A percentile compares a stretch with the other conserved stretches of the same genome.
These are phyloP conservation scores for Eulithis testata DNA, from an alignment of 2,888 invertebrate genomes.

Conservation along the genomic window DNA sequence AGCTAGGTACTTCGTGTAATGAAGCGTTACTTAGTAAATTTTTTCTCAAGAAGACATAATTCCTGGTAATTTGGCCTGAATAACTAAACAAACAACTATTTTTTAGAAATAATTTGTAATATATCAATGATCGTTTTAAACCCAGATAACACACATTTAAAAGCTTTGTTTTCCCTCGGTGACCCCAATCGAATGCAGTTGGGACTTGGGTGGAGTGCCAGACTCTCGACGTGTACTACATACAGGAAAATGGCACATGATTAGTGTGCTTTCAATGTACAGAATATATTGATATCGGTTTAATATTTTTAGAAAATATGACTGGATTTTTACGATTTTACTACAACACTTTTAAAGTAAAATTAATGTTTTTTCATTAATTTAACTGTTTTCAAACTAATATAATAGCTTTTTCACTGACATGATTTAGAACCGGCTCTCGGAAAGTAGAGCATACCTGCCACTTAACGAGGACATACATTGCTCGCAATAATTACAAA, in stretches of 20 bases:
- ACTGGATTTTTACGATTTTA: no score
- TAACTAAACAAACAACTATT: conserved; percentile 18
- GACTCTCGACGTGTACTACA: conserved; percentile 43
- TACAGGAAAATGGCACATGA: conserved; percentile 40
- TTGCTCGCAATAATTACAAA: conserved; percentile 41
- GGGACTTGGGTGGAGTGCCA: conserved; percentile 59
- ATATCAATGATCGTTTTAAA: conserved; percentile 1
- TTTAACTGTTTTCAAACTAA: not conserved
- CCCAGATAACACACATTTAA: conserved; percentile 1
- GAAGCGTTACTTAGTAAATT: conserved; percentile 5
- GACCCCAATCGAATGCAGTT: conserved; percentile 61
- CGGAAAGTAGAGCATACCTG: conserved; percentile 16
- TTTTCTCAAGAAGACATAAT: conserved; percentile 11
- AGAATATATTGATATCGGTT: no score
- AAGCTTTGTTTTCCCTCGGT: conserved; percentile 52
- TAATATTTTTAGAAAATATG: no score
- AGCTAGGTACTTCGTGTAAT: not conserved
- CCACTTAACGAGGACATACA: conserved; percentile 11
- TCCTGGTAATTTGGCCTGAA: conserved; percentile 28
- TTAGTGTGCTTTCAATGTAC: no score
- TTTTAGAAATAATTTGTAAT: conserved; percentile 2
- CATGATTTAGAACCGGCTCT: conserved; percentile 12
- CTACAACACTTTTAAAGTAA: no score
- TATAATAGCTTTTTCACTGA: conserved; percentile 10
- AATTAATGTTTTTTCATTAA: no score